These are phyloP conservation scores for Endomychus coccineus DNA, from an alignment of 2,888 invertebrate species.

Conservation along the genomic window DNA sequence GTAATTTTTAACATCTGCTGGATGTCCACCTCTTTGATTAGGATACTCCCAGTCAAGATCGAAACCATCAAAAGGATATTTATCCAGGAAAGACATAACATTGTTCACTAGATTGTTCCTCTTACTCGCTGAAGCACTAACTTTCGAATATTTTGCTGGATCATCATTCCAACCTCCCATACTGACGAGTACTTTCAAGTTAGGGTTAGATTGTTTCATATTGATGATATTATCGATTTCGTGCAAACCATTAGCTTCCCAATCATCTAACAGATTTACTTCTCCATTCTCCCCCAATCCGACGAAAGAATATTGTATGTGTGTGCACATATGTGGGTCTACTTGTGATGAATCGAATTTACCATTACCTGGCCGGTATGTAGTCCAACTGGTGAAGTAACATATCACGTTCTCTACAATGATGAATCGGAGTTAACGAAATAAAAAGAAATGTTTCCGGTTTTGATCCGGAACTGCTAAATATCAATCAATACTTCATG, in stretches of 20 bases:
- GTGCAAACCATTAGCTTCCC: slow-evolving; percentile 25
- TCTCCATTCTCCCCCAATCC: slow-evolving; percentile 24
- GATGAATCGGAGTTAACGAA: slow-evolving; percentile 3
- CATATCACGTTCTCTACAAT: slow-evolving; percentile 43
- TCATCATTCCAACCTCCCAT: slow-evolving; percentile 18
- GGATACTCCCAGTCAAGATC: slow-evolving; percentile 86
- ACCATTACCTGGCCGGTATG: slow-evolving; percentile 29
- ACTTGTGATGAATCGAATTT: slow-evolving; percentile 27
- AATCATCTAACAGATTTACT: slow-evolving; percentile 18
- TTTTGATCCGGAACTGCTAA: too few species aligned
- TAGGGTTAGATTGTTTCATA: too few species aligned
- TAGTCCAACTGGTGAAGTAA: slow-evolving; percentile 31
- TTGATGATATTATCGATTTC: too few species aligned
- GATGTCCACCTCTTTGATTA: slow-evolving; percentile 39
- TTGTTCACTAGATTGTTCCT: slow-evolving; percentile 10
- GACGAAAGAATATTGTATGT: slow-evolving; percentile 29
- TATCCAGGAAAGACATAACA: slow-evolving; percentile 49
- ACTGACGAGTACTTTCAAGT: slow-evolving; percentile 14
- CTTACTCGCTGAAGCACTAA: slow-evolving; percentile 6
- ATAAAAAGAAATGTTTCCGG: too few species aligned
- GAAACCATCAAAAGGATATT: slow-evolving; percentile 71
- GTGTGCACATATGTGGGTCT: slow-evolving; percentile 30
- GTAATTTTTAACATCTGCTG: slow-evolving; percentile 21
- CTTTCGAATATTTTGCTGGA: slow-evolving; percentile 14
- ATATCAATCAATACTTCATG: too few species aligned